Evolutionary conservation across 2,797 vertebrate species (phyloP).

Genomic region (Xyrichtys novacula): DNA sequence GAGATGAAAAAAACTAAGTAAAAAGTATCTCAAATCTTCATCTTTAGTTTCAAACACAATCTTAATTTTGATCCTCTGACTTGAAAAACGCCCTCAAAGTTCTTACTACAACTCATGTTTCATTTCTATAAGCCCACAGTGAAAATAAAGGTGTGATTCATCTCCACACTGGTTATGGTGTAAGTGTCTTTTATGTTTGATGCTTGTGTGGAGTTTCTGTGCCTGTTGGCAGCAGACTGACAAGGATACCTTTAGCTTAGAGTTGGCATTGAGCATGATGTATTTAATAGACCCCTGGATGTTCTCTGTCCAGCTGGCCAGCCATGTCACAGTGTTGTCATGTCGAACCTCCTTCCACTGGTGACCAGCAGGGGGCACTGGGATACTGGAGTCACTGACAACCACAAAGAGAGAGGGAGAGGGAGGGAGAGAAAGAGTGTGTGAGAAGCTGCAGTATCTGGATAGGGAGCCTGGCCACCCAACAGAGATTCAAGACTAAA

Average conservation of each 20-base stretch:
- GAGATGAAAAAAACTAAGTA: too few species aligned
- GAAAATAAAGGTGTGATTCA: too few species aligned
- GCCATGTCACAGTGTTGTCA: conserved; percentile 78
- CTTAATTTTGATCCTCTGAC: too few species aligned
- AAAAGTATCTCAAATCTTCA: too few species aligned
- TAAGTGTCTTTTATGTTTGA: too few species aligned
- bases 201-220: too few species aligned
- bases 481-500: neutral
- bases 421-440: neutral
- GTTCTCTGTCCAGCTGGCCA: conserved; percentile 85
- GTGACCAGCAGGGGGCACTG: conserved; percentile 80
- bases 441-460: neutral
- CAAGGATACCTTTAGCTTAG: conserved; percentile 86
- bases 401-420: neutral
- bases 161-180: too few species aligned
- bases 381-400: conserved; percentile 74
- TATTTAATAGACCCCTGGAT: conserved; percentile 83
- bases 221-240: neutral
- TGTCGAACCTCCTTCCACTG: conserved; percentile 82
- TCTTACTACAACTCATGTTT: too few species aligned
- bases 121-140: too few species aligned
- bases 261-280: conserved; percentile 89
- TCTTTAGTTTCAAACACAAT: too few species aligned
- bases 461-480: neutral
- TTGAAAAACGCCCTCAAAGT: too few species aligned